Base-by-base conservation (phyloP, 2,113 vertebrate species). In the Hassar affinis region DNA sequence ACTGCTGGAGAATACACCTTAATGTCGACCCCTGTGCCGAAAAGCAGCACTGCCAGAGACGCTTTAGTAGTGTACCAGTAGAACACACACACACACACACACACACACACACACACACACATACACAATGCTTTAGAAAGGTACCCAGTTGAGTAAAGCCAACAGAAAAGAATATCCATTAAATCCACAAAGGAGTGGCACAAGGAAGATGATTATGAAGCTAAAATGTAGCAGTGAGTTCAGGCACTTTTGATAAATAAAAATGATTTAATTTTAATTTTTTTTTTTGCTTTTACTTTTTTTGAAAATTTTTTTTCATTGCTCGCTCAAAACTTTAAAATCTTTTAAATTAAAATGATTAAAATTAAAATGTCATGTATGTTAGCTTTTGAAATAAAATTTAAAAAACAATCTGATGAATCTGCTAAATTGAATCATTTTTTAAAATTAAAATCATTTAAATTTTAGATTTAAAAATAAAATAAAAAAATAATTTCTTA, bases 1-100 rank as follows among this genome's bases (percentile, higher is more conserved):
- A 86, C 95, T 99, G 78, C 94, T 96, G 81, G 95, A 96, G 79
- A 93, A 91, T 87, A 90, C 90, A 84, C 84, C 86, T 49, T 95
- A 94, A 35, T 78, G 80, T 69, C 64, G 35, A 54, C 69, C 57
- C 59, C 71, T 49, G 45, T 79, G 59, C 71, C n/a, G 71, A 30
- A n/a, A 27, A 62, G 15, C 61, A 79, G 74, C 83, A 89, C 83
- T 81, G 80, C 42, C 85, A 86, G 68, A 89, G 91, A 90, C 87
- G 72, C 69, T 77, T 88, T 69, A 79, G 75, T 69, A 79, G 75
- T 88, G 84, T 85, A 87, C 85, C 80, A 88, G 84, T 57, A 84
- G 78, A 66, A 88, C 56, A 49, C 78, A 80, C 15, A 72, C 27
- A 45, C 52, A 79, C 30, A 49, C 72, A 47, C 56, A 54, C 59